Conservation (phyloP, 2,113 vertebrate species). For the Dasypus novemcinctus region DNA sequence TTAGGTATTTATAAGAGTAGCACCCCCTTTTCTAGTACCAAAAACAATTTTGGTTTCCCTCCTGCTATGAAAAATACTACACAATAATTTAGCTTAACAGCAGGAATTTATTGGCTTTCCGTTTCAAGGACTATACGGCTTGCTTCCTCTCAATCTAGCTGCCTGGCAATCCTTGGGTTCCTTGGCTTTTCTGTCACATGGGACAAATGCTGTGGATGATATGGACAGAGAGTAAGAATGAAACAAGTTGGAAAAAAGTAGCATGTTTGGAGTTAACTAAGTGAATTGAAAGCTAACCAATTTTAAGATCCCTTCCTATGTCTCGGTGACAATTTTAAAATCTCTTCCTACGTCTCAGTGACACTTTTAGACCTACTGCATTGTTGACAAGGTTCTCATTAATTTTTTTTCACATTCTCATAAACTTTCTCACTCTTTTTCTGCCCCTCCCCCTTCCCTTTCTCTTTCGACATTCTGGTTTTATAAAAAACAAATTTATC, state of each 20-base stretch:
- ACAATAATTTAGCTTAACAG: too few relatives aligned
- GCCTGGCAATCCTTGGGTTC: too few relatives aligned
- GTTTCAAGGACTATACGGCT: too few relatives aligned
- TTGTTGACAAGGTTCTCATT: neutral
- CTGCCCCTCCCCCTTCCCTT: neutral
- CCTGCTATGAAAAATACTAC: too few relatives aligned
- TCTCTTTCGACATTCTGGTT: neutral
- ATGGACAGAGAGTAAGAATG: neutral
- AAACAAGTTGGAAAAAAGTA: neutral
- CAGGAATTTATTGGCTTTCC: too few relatives aligned
- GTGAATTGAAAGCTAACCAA: neutral
- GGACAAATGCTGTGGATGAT: neutral
- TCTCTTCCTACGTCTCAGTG: neutral
- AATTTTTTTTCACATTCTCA: neutral
- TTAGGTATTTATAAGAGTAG: too few relatives aligned
- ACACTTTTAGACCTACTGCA: neutral
- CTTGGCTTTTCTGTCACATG: too few relatives aligned
- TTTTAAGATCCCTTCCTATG: neutral
- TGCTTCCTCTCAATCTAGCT: too few relatives aligned
- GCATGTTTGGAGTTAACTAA: neutral
- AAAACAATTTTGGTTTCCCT: too few relatives aligned
- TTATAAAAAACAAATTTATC: neutral
- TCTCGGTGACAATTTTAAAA: neutral
- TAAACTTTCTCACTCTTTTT: neutral
- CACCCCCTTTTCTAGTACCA: too few relatives aligned